Evolutionary conservation across 2,888 invertebrate genomes (phyloP).

Genomic region (Crioceris asparagi): DNA sequence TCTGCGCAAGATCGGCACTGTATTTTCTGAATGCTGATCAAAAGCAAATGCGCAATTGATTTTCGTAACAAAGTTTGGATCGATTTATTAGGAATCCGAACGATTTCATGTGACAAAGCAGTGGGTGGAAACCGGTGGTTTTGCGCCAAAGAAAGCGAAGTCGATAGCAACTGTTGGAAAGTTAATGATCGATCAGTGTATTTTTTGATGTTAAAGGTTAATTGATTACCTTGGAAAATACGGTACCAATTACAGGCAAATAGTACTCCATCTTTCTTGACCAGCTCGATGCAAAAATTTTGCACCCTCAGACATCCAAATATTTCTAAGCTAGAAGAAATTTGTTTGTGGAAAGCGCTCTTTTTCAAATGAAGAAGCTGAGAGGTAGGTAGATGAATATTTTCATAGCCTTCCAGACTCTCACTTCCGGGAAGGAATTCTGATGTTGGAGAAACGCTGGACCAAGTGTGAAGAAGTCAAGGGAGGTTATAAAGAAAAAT

Average conservation of each 20-base stretch:
- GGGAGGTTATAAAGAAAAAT: background rate
- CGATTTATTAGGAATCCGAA: background rate
- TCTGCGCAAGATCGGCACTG: background rate
- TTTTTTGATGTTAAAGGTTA: no score
- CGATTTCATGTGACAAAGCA: background rate
- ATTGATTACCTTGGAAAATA: no score
- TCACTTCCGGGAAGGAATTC: background rate
- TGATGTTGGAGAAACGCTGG: background rate
- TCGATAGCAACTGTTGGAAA: no score
- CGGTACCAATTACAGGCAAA: no score
- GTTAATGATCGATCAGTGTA: no score
- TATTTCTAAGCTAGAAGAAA: background rate
- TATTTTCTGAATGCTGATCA: background rate
- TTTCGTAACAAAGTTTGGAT: background rate
- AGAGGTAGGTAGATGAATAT: background rate
- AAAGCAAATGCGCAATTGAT: background rate
- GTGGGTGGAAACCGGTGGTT: background rate
- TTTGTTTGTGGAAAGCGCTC: background rate
- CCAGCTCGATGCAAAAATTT: no score
- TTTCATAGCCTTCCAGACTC: background rate
- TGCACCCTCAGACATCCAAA: background rate
- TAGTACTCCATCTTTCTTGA: background rate
- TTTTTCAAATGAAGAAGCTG: no score
- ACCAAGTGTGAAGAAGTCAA: background rate
- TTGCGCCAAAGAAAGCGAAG: no score